Conservation (phyloP, 2,888 invertebrate species). For the Drosophila paucipuncta region DNA sequence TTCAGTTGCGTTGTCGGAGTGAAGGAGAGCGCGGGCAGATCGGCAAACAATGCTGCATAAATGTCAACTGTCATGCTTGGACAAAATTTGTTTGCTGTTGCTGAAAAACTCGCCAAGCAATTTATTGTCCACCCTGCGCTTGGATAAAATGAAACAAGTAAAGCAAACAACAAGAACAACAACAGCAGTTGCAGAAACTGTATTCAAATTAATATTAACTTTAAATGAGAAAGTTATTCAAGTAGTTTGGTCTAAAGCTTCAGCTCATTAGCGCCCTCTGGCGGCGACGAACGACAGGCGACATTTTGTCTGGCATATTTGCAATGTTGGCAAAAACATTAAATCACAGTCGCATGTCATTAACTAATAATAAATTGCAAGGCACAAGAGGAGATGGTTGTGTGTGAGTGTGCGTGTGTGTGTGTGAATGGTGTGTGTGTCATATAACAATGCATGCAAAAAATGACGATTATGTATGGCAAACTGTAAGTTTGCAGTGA, state of each 20-base stretch:
- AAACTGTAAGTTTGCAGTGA: conserved; percentile 32
- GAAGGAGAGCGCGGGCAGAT: conserved; percentile 15
- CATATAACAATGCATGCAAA: conserved; percentile 42
- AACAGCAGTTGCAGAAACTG: background rate
- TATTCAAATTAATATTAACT: conserved; percentile 56
- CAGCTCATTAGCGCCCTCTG: conserved; percentile 58
- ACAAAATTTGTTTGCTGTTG: conserved; percentile 59
- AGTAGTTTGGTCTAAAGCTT: conserved; percentile 48
- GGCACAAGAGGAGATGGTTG: background rate
- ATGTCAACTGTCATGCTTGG: conserved; percentile 69
- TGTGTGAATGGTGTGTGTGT: background rate
- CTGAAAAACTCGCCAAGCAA: conserved; percentile 35
- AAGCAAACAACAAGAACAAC: background rate
- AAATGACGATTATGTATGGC: conserved; percentile 76
- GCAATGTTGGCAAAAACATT: conserved; percentile 42
- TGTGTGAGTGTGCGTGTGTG: background rate
- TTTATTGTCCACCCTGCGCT: conserved; percentile 44
- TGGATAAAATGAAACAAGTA: background rate
- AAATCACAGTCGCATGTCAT: conserved; percentile 74
- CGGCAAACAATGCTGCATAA: conserved; percentile 67
- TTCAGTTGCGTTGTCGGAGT: conserved; percentile 8
- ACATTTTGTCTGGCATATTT: conserved; percentile 37
- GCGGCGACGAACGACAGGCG: conserved; percentile 10
- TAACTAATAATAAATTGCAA: conserved; percentile 69
- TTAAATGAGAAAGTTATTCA: conserved; percentile 62